Conservation (phyloP, 2,113 vertebrate genomes). For the Nanger granti region DNA sequence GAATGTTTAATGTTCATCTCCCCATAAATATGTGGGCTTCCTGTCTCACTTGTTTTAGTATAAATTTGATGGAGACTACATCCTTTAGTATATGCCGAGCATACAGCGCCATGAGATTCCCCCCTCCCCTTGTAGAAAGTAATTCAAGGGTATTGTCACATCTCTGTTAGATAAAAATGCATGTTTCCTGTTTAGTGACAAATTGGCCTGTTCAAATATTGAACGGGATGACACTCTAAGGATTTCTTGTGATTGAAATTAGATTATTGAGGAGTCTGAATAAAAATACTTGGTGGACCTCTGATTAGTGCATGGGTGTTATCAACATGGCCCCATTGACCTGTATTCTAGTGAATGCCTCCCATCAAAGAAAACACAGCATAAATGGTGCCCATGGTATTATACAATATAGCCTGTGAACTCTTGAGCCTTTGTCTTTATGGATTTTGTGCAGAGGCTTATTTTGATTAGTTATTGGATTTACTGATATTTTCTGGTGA, state of each 20-base stretch:
- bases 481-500: neutral
- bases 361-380: neutral
- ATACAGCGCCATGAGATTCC: neutral
- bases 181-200: neutral
- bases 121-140: neutral
- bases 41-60: slow-evolving; percentile 18
- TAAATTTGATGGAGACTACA: slow-evolving; percentile 28
- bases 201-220: neutral
- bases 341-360: neutral
- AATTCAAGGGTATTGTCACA: neutral
- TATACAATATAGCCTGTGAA: rapidly evolving
- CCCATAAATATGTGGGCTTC: slow-evolving; percentile 2
- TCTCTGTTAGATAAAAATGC: slow-evolving; percentile 15
- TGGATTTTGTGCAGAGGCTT: neutral
- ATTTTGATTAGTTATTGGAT: neutral
- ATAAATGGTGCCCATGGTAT: neutral
- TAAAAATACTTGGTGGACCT: neutral
- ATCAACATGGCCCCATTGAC: neutral
- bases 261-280: neutral
- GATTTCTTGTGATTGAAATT: slow-evolving; percentile 20
- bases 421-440: neutral
- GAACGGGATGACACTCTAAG: neutral
- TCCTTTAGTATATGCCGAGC: neutral
- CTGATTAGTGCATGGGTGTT: neutral
- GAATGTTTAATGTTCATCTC: slow-evolving; percentile 63